A percentile compares a stretch with the other conserved stretches of the same genome.
phyloP scores from a whole-genome alignment of 2,797 vertebrate species.

The Pogonophryne albipinna region DNA sequence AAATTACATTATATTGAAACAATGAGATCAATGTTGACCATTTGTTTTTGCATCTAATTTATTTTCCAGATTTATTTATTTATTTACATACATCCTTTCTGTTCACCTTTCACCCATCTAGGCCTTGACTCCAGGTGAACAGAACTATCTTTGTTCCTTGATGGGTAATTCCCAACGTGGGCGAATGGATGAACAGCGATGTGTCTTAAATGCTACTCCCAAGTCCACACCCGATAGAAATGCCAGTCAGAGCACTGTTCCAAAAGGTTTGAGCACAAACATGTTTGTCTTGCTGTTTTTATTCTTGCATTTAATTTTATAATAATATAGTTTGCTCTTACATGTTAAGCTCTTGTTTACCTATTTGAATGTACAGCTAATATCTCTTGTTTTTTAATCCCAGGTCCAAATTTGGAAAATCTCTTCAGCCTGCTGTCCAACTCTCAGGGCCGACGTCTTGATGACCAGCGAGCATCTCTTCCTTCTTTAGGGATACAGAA shows the following conservation, averaged over 20 bases:
- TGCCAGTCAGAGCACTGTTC: constrained; percentile 30
- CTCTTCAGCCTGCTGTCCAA: constrained; percentile 87
- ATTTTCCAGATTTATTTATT: neutral
- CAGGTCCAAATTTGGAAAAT: constrained; percentile 66
- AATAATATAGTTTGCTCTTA: neutral
- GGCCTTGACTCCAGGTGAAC: constrained; percentile 63
- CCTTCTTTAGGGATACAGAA: constrained; percentile 77
- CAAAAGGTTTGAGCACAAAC: constrained; percentile 61
- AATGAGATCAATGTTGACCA: neutral
- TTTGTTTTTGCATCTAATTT: constrained; percentile 1
- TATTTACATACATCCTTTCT: constrained; percentile 1
- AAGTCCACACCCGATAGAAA: constrained; percentile 41
- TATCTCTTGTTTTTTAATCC: neutral
- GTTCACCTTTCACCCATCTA: constrained; percentile 9
- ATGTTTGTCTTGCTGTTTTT: neutral
- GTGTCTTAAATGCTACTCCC: constrained; percentile 64
- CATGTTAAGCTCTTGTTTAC: neutral
- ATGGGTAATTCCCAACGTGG: constrained; percentile 83
- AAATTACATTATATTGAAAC: neutral
- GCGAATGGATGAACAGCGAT: constrained; percentile 89
- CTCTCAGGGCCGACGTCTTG: constrained; percentile 86
- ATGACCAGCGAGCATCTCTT: constrained; percentile 87
- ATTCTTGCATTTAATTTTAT: neutral
- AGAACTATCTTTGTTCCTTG: constrained; percentile 85
- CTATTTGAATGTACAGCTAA: neutral